Evolutionary conservation across 2,888 invertebrate species (phyloP), one percentile per base, ranked within the genome.

Genomic region (Anarsia innoxiella): DNA sequence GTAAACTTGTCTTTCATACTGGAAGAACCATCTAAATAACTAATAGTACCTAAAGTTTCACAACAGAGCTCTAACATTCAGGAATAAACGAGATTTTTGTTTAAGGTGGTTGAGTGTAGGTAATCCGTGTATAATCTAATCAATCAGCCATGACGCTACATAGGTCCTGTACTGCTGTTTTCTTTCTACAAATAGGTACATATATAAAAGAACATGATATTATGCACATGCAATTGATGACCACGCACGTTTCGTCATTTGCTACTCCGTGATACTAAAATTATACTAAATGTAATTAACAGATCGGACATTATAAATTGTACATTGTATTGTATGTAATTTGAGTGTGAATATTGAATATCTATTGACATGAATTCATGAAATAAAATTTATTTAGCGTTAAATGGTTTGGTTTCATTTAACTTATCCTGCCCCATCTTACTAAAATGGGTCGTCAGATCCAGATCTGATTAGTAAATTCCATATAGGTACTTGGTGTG

Each of bases 351-450:
- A 71, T 62, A 69, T 51, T 51, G 45, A 49, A 62, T 63, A 59
- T 64, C 61, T 66, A 71, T 71, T 71, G 72, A 71, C 67, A 71
- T 68, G 54, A 54, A 53, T 58, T 56, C 54, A 53, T 54, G 65
- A 67, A 74, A 74, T 73, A 72, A 72, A 73, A 69, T 71, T 68
- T 74, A 74, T 73, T 73, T 72, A 72, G 74, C 73, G 74, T 74
- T 60, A 57, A 61, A n/a, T n/a, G n/a, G 59, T 59, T 52, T 57
- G 48, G 58, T 69, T 69, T 72, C 27, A 57, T 59, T 64, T 54
- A 12, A 10, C 19, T 8, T 19, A 19, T 19, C n/a, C n/a, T n/a
- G n/a, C n/a, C n/a, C n/a, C n/a, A n/a, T n/a, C n/a, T n/a, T n/a
- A n/a, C n/a, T n/a, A n/a, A n/a, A n/a, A n/a, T n/a, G n/a, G n/a